These are phyloP conservation scores for Bathynomus jamesi DNA, from an alignment of 1,140 invertebrate genomes.

Conservation along the genomic window DNA sequence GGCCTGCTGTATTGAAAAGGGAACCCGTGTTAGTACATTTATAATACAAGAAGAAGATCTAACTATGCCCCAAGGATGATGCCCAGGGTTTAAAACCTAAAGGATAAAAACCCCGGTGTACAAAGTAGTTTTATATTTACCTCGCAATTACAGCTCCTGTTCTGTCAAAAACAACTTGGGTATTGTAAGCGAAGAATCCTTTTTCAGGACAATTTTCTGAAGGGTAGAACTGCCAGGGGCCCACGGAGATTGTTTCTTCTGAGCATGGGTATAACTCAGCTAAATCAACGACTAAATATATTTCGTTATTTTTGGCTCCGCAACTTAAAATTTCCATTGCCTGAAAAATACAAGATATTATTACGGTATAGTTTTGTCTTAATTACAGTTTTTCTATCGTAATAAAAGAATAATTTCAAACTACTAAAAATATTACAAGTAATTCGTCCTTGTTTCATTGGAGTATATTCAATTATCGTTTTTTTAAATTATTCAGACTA, in stretches of 20 bases:
- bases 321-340: conserved; percentile 5
- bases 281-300: conserved; percentile 10
- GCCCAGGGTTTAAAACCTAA: too few relatives aligned
- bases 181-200: conserved; percentile 5
- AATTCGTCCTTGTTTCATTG: background rate
- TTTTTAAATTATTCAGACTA: too few relatives aligned
- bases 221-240: too few relatives aligned
- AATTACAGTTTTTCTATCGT: background rate
- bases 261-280: conserved; percentile 1
- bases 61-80: too few relatives aligned
- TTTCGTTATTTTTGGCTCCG: background rate
- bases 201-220: background rate
- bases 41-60: too few relatives aligned
- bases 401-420: background rate
- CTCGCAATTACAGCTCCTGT: conserved; percentile 11
- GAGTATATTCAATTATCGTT: too few relatives aligned
- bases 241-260: background rate
- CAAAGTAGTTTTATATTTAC: too few relatives aligned
- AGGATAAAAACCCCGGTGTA: too few relatives aligned
- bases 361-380: background rate
- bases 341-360: background rate
- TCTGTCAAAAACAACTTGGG: conserved; percentile 16
- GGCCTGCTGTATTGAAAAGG: too few relatives aligned
- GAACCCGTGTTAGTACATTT: too few relatives aligned
- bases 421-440: background rate